Evolutionary conservation across 1,140 invertebrate genomes (phyloP).

Genomic region (Telenomus remus): DNA sequence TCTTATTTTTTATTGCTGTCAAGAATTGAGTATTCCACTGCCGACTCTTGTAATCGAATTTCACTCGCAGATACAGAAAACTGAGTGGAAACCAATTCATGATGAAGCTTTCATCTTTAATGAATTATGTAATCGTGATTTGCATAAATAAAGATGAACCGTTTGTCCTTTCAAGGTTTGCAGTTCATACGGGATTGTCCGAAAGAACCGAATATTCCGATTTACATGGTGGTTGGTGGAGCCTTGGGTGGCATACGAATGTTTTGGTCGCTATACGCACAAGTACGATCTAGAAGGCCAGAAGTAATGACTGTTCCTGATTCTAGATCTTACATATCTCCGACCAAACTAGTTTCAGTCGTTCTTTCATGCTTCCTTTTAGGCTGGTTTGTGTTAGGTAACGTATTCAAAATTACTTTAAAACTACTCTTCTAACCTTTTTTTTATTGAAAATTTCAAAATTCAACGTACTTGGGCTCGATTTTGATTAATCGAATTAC

Average conservation of each 20-base stretch:
- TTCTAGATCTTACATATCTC: conserved; percentile 67
- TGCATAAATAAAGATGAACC: too few species aligned
- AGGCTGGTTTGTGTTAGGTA: conserved; percentile 80
- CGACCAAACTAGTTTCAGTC: conserved; percentile 77
- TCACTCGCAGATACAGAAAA: too few species aligned
- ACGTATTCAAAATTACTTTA: conserved; percentile 1
- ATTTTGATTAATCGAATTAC: too few species aligned
- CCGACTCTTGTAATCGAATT: too few species aligned
- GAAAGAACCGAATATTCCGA: conserved; percentile 84
- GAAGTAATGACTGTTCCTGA: conserved; percentile 75
- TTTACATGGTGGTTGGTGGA: conserved; percentile 90
- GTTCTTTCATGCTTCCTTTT: conserved; percentile 82
- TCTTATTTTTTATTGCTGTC: too few species aligned
- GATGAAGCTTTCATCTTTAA: too few species aligned
- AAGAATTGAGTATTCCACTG: too few species aligned
- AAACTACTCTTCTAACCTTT: too few species aligned
- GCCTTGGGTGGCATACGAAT: conserved; percentile 83
- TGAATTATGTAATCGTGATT: too few species aligned
- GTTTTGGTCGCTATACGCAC: conserved; percentile 82
- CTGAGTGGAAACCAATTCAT: too few species aligned
- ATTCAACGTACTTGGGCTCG: too few species aligned
- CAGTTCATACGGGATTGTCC: conserved; percentile 87
- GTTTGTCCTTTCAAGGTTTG: conserved; percentile 78
- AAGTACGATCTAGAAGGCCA: conserved; percentile 79
- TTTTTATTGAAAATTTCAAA: too few species aligned